These are phyloP conservation scores for Monochamus saltuarius DNA, from an alignment of 1,140 invertebrate genomes.

Conservation along the genomic window DNA sequence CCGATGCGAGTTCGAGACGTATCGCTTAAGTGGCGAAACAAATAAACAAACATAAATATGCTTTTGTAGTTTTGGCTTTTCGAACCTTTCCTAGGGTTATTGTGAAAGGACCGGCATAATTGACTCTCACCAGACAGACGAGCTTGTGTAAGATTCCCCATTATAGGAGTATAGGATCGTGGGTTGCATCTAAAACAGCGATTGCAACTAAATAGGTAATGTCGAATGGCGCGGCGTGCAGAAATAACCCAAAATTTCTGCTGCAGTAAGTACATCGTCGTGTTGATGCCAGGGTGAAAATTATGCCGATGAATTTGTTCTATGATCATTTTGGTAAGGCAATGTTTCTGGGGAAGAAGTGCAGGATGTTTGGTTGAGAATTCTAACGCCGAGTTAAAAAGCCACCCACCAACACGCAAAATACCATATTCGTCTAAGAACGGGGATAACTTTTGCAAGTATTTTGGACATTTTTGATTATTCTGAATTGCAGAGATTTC, in stretches of 20 bases:
- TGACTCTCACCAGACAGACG: slow-evolving; percentile 5
- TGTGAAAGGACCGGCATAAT: slow-evolving; percentile 19
- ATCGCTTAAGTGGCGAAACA: slow-evolving; percentile 49
- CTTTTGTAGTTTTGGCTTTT: slow-evolving; percentile 33
- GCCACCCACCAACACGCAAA: too few species aligned
- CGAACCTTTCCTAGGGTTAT: slow-evolving; percentile 1
- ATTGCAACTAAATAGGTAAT: background rate
- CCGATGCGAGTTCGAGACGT: slow-evolving; percentile 50
- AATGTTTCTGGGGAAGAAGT: too few species aligned
- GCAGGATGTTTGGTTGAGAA: too few species aligned
- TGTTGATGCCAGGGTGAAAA: background rate
- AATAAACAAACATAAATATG: slow-evolving; percentile 48
- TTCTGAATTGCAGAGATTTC: too few species aligned
- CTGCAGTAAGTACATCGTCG: background rate
- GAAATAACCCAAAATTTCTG: background rate
- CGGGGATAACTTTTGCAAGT: too few species aligned
- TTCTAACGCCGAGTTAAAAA: too few species aligned
- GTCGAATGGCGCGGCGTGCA: background rate
- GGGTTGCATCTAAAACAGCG: background rate
- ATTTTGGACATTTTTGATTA: too few species aligned
- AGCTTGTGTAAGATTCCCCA: background rate
- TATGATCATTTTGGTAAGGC: too few species aligned
- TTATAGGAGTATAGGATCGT: background rate
- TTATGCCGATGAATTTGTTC: too few species aligned
- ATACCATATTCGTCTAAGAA: too few species aligned